Evolutionary conservation across 2,797 vertebrate genomes (phyloP), one percentile per base, ranked within the genome.

Genomic region (Orientallactaga sibirica): DNA sequence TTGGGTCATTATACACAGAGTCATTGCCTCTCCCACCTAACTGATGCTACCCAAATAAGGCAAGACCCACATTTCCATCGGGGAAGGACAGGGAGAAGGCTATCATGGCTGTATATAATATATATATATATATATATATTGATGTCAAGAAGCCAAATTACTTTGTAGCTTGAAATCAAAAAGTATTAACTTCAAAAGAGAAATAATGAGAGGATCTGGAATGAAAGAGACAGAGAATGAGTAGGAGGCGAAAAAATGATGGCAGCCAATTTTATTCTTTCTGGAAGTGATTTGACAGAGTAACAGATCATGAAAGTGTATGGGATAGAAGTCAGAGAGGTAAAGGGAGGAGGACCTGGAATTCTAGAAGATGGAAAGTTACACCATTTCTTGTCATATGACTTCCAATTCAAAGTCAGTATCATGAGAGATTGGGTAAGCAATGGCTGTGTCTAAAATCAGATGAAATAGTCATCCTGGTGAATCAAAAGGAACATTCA

Each of bases 151-250:
- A 16, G 8, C 52, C 88, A 29, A 18, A n/a, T 89, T 24, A 27
- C 11, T 73, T 22, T 83, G 37, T 5, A 88, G 89, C 86, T 83
- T 67, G 86, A 37, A 92, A 92, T 62, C 77, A 76, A 20, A 71
- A 74, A 77, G 27, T 33, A 86, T 68, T 75, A 27, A 92, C 71
- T 88, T 88, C n/a, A 15, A 55, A 94, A 88, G 7, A 75, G 4
- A 61, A 70, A n/a, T 68, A 58, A 90, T 48, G 48, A 78, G n/a
- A 92, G 3, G 78, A 33, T 78, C 5, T 62, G 62, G 25, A 79
- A 71, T 86, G 15, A 25, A 85, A 55, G 24, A 78, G 27, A 24
- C 82, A 37, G 74, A 55, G 43, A 3, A 14, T 58, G 27, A 90
- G 33, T 75, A 7, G 70, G 66, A 85, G 55, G 15, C 73, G 73